These are phyloP conservation scores for Spisula solida DNA, from an alignment of 2,888 invertebrate species.

Conservation along the genomic window DNA sequence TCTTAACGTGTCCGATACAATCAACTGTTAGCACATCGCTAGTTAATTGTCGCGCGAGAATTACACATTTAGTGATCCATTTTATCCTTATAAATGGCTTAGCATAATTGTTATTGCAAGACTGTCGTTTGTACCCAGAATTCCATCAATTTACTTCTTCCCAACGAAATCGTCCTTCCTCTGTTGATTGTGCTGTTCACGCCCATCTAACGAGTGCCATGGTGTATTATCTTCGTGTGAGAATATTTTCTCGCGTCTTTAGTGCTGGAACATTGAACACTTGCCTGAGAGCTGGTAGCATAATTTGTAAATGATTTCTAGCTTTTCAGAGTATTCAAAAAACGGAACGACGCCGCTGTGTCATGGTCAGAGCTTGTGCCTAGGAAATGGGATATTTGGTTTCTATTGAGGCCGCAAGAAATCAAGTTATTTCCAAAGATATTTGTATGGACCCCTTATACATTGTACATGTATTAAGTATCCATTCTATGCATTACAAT, in stretches of 20 bases:
- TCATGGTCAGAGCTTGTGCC: too few species aligned
- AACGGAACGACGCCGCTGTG: too few species aligned
- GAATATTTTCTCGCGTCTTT: neutral
- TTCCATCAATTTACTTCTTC: constrained; percentile 39
- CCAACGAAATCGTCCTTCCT: constrained; percentile 25
- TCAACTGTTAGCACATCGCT: constrained; percentile 19
- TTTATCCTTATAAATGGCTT: constrained; percentile 37
- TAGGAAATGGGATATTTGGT: too few species aligned
- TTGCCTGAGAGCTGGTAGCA: neutral
- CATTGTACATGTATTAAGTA: too few species aligned
- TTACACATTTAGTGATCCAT: constrained; percentile 36
- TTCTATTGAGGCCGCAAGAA: too few species aligned
- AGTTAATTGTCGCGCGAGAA: constrained; percentile 32
- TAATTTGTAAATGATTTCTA: neutral
- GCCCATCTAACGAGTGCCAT: neutral
- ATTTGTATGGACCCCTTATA: too few species aligned
- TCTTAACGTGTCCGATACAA: constrained; percentile 1
- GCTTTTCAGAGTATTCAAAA: neutral
- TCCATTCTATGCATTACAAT: too few species aligned
- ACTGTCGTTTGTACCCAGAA: constrained; percentile 33
- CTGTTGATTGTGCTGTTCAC: constrained; percentile 15
- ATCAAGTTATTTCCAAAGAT: too few species aligned
- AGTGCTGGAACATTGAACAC: neutral
- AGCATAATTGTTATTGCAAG: constrained; percentile 30
- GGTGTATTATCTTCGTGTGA: neutral